Evolutionary conservation across 2,797 vertebrate genomes (phyloP), one percentile per base, ranked within the genome.

Genomic region (Ptychobarbus kaznakovi): DNA sequence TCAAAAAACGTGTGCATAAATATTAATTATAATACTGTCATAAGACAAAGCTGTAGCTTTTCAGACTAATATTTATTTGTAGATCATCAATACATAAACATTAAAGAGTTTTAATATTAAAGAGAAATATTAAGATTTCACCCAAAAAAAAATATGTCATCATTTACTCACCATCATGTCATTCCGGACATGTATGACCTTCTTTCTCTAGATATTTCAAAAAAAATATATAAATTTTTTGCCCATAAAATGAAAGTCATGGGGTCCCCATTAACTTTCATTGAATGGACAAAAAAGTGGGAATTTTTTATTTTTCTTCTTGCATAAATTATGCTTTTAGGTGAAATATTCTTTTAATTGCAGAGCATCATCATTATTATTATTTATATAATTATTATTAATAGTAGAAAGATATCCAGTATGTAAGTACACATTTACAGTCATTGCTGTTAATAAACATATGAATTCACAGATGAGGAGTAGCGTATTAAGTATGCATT

Each of bases 381-480:
- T 58, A n/a, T 58, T 6, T 61, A n/a, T n/a, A n/a, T n/a, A n/a
- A 53, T 0, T 53, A 22, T 0, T 18, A 20, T 0, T 58, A 25
- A 1, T 28, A 63, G n/a, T 63, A 63, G 5, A n/a, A n/a, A n/a
- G n/a, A n/a, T 66, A 66, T 22, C 28, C 1, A 49, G 35, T 81
- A 44, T 73, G 22, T 73, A 20, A 35, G 3, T 22, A 15, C 74
- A 15, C 32, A 56, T 56, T 66, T 38, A 56, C 51, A 38, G 44
- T 51, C 4, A 32, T 32, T 49, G 20, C 25, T 56, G 22, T 61
- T 61, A 61, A 82, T 82, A 82, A 35, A 44, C 11, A 28, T 16
- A 38, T 63, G 12, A 74, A 49, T 83, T 65, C 28, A 65, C 70
- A 75, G 42, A 75, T n/a, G 42, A 25, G 40, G 20, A 38, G 42